Base-by-base conservation (phyloP, 1,140 invertebrate species). In the Apis florea region DNA sequence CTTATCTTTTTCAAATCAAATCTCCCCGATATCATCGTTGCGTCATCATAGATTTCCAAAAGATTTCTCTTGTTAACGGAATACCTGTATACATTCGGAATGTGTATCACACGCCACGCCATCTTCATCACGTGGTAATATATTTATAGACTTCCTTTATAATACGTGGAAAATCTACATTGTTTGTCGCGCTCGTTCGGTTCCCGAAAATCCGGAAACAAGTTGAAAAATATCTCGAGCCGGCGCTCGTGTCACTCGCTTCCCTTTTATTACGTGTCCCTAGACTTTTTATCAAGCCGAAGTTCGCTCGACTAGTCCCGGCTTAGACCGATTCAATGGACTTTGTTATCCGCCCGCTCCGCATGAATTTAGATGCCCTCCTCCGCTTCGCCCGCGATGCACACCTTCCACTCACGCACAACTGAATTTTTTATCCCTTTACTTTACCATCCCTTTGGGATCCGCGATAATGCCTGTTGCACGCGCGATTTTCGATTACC, bases 91-190 rank as follows among this genome's bases (percentile, higher is more conserved):
- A 40, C 6, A 40, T 40, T 40, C 4, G 31, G 31, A 40, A 40
- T 40, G 31, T 6, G 31, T 40, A 40, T 5, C 31, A 5, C 31
- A 40, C 6, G 0, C 11, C 49, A 19, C 26, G 47, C 15, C 51
- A 13, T 10, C 12, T 47, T 17, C 47, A 61, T 17, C 47, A 61
- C 47, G 67, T 31, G 53, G 6, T 74, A 80, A 74, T 58, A 74
- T 74, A 67, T 80, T 74, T 80, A 80, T 74, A 74, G 79, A 74
- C 53, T 80, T n/a, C 61, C n/a, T 61, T 58, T 67, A 73, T n/a
- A n/a, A n/a, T n/a, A 74, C 74, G 53, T 24, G 61, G 31, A 53
- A 66, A 51, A 40, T 71, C 56, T 74, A 71, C 79, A 67, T 80
- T 74, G 74, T 74, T 74, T 80, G 67, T 24, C 40, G 13, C 40